A percentile compares a stretch with the other conserved stretches of the same genome.
These are phyloP conservation scores for Deroplatys truncata DNA, from an alignment of 2,888 invertebrate species.

Conservation along the genomic window DNA sequence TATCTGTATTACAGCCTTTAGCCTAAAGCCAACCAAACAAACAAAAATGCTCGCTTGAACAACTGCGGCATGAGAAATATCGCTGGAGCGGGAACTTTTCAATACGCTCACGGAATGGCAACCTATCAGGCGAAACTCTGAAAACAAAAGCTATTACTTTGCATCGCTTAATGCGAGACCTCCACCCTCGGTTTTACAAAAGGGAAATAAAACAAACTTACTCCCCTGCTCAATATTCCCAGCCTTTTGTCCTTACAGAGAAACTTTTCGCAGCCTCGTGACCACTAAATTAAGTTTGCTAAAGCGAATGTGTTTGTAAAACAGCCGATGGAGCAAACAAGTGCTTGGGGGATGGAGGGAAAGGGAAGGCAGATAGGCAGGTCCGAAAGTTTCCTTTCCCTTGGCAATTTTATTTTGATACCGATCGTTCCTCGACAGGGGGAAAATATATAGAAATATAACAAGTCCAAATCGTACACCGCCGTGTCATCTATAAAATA, in stretches of 20 bases:
- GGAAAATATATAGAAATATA: too few relatives aligned
- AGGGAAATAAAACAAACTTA: not conserved
- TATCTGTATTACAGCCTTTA: too few relatives aligned
- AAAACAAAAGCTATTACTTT: not conserved
- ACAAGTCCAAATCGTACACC: not conserved
- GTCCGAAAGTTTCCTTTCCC: not conserved
- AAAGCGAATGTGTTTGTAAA: not conserved
- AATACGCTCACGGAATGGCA: not conserved
- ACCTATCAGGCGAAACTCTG: not conserved
- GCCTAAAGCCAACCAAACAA: too few relatives aligned
- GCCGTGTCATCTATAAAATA: not conserved
- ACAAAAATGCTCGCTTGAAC: too few relatives aligned
- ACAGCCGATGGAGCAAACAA: not conserved
- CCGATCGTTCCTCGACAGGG: not conserved
- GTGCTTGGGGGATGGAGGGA: too few relatives aligned
- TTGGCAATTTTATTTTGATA: not conserved
- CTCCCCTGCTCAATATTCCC: not conserved
- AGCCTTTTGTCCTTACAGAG: not conserved
- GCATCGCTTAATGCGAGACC: not conserved
- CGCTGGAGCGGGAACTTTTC: not conserved
- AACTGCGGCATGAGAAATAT: not conserved
- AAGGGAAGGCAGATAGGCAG: not conserved
- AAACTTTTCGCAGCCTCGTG: not conserved
- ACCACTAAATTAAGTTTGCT: not conserved
- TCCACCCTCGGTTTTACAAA: not conserved